These are phyloP conservation scores for Oceanodroma leucorhoa DNA, from an alignment of 2,797 vertebrate species.

Conservation along the genomic window DNA sequence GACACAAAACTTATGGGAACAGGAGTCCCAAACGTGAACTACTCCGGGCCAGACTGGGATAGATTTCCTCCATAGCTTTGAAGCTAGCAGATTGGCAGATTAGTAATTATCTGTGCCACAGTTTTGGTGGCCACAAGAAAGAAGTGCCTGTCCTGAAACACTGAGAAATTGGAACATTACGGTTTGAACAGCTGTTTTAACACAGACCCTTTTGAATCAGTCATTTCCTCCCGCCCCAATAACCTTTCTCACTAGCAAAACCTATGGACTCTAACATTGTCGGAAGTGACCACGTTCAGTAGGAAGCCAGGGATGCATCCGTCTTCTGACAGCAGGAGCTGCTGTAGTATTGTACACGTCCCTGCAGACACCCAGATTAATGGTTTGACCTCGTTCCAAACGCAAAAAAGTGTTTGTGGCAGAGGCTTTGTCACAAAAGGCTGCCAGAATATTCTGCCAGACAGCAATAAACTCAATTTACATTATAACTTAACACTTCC, in stretches of 20 bases:
- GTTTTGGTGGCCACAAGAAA: background rate
- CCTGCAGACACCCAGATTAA: slow-evolving; percentile 59
- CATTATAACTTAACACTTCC: slow-evolving; percentile 71
- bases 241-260: background rate
- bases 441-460: slow-evolving; percentile 71
- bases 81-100: background rate
- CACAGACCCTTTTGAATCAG: background rate
- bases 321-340: slow-evolving; percentile 54
- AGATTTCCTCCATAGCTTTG: background rate
- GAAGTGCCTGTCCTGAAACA: background rate
- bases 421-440: slow-evolving; percentile 60
- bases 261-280: background rate
- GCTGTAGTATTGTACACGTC: slow-evolving; percentile 48
- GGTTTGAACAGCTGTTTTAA: background rate
- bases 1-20: background rate
- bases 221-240: background rate
- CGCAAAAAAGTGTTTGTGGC: slow-evolving; percentile 62
- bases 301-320: slow-evolving; percentile 3
- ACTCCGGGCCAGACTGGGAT: background rate
- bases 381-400: slow-evolving; percentile 64
- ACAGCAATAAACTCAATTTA: slow-evolving; percentile 73
- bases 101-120: background rate
- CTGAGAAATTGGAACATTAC: background rate
- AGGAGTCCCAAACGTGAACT: background rate
- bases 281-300: background rate